A percentile compares a stretch with the other conserved stretches of the same genome.
Evolutionary conservation across 2,113 vertebrate species (phyloP).

Genomic region (Archocentrus centrarchus): DNA sequence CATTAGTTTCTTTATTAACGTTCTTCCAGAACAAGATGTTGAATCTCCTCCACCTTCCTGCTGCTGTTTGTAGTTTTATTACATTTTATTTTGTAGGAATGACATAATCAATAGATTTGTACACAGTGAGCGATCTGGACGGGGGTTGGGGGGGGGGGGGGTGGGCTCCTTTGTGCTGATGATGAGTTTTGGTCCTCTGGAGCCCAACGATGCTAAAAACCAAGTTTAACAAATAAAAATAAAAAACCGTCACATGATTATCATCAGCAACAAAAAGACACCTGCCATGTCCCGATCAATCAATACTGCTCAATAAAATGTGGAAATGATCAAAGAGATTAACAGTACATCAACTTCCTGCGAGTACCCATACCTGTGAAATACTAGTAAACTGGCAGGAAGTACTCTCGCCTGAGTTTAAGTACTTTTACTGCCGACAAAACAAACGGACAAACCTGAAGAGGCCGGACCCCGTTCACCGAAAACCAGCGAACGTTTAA

Average conservation of each 20-base stretch:
- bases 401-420: slow-evolving; percentile 20
- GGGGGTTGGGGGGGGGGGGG: neutral
- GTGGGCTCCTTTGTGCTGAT: slow-evolving; percentile 37
- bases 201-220: slow-evolving; percentile 6
- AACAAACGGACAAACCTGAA: neutral
- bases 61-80: slow-evolving; percentile 20
- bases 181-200: slow-evolving; percentile 45
- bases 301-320: slow-evolving; percentile 43
- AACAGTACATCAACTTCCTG: slow-evolving; percentile 23
- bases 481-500: too few species aligned
- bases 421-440: slow-evolving; percentile 19
- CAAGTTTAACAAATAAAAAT: slow-evolving; percentile 9
- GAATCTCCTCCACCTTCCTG: slow-evolving; percentile 22
- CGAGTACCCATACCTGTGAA: slow-evolving; percentile 4
- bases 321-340: neutral
- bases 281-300: slow-evolving; percentile 19
- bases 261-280: slow-evolving; percentile 29
- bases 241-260: slow-evolving; percentile 44
- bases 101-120: slow-evolving; percentile 76
- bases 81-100: slow-evolving; percentile 70
- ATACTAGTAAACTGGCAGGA: slow-evolving; percentile 35
- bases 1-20: slow-evolving; percentile 82
- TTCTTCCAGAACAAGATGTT: slow-evolving; percentile 78
- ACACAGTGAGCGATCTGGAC: slow-evolving; percentile 79
- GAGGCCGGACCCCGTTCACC: slow-evolving; percentile 5